Evolutionary conservation across 2,113 vertebrate species (phyloP).

Genomic region (Lasiurus borealis): DNA sequence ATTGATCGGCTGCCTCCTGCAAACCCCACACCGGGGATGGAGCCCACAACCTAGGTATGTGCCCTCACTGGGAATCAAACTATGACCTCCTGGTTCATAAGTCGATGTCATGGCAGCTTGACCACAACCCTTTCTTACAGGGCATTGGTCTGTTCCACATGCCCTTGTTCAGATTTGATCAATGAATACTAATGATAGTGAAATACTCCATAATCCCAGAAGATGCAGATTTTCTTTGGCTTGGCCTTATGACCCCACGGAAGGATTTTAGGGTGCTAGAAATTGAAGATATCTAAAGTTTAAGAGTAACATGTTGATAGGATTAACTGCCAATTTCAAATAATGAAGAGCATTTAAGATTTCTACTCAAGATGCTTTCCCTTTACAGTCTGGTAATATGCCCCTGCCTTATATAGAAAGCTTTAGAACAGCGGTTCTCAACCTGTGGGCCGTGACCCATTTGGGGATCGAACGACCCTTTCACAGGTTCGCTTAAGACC

Average conservation of each 20-base stretch:
- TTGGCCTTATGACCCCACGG: not conserved
- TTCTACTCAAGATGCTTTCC: not conserved
- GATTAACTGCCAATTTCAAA: not conserved
- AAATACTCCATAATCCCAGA: not conserved
- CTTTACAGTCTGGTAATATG: not conserved
- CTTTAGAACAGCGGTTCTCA: not conserved
- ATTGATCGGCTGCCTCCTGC: no score
- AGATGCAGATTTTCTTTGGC: not conserved
- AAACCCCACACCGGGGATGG: no score
- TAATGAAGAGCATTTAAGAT: not conserved
- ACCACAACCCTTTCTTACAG: not conserved
- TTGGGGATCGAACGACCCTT: no score
- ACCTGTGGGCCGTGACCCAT: no score
- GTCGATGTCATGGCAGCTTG: no score
- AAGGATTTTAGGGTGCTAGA: not conserved
- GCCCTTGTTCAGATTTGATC: not conserved
- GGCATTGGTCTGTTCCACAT: fast-evolving
- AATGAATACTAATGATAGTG: not conserved
- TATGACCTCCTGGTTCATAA: no score
- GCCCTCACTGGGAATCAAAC: no score
- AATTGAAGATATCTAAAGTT: not conserved
- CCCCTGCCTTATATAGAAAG: not conserved
- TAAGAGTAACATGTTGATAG: not conserved
- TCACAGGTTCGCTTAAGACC: no score
- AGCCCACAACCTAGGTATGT: no score